Evolutionary conservation across 2,797 vertebrate genomes (phyloP).

Genomic region (Pitangus sulphuratus): DNA sequence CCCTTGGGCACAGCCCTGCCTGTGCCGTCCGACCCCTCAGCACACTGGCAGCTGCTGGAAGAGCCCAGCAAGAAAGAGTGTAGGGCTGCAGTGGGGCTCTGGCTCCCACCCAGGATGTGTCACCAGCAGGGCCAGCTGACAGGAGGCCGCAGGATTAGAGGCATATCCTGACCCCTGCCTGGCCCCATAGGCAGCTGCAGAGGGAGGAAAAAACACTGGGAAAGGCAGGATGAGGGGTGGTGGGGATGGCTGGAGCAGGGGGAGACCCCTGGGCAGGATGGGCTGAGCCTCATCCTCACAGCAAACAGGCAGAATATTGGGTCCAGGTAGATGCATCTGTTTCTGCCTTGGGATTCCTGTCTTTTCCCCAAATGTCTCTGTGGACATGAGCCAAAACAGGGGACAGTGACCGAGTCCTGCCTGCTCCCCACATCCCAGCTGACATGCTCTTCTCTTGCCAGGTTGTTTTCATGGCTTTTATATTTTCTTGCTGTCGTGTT

Average conservation of each 20-base stretch:
- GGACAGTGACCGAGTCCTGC: background rate
- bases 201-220: background rate
- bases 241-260: background rate
- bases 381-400: background rate
- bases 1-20: background rate
- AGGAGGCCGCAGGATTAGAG: background rate
- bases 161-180: background rate
- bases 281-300: background rate
- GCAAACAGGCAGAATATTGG: background rate
- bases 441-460: background rate
- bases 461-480: background rate
- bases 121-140: background rate
- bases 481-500: background rate
- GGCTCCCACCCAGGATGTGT: background rate
- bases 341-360: background rate
- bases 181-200: background rate
- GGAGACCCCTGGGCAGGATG: accelerated
- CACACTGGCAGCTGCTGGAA: background rate
- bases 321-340: background rate
- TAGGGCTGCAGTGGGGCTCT: background rate
- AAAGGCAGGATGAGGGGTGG: background rate
- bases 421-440: accelerated
- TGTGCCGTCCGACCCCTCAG: accelerated
- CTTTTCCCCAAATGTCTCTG: background rate
- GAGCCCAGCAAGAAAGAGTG: background rate